These are phyloP conservation scores for Cercocebus atys DNA, from an alignment of 2,113 vertebrate genomes.

Conservation along the genomic window DNA sequence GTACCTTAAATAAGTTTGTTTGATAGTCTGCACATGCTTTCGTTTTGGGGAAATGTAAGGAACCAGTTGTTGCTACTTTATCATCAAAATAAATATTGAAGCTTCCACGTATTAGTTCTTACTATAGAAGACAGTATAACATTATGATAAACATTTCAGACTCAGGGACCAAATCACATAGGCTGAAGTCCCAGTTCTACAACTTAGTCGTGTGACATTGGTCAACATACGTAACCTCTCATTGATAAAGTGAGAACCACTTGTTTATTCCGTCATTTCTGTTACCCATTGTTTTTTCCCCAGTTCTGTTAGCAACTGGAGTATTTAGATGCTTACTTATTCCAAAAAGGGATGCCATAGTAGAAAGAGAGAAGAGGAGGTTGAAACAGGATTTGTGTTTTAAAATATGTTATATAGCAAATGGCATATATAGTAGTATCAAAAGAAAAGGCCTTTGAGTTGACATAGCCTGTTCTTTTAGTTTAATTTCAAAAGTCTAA, in stretches of 20 bases:
- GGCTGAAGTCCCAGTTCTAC: neutral
- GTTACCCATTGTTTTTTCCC: neutral
- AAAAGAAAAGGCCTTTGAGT: constrained; percentile 4
- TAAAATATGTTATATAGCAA: neutral
- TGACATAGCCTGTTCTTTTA: neutral
- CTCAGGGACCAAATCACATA: neutral
- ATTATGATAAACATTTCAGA: neutral
- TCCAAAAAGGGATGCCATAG: neutral
- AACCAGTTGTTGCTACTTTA: neutral
- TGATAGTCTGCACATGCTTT: neutral
- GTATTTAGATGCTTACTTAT: neutral
- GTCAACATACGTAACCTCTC: neutral
- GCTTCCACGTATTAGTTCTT: neutral
- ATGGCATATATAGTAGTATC: neutral
- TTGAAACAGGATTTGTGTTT: neutral
- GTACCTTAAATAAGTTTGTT: neutral
- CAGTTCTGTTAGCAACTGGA: neutral
- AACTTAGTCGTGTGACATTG: neutral
- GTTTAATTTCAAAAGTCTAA: neutral
- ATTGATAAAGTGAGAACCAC: neutral
- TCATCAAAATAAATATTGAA: neutral
- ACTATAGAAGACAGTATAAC: neutral
- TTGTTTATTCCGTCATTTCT: neutral
- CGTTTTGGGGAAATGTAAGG: neutral
- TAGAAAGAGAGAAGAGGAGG: neutral